Evolutionary conservation across 1,140 invertebrate genomes (phyloP).

Genomic region (Drosophila repletoides): DNA sequence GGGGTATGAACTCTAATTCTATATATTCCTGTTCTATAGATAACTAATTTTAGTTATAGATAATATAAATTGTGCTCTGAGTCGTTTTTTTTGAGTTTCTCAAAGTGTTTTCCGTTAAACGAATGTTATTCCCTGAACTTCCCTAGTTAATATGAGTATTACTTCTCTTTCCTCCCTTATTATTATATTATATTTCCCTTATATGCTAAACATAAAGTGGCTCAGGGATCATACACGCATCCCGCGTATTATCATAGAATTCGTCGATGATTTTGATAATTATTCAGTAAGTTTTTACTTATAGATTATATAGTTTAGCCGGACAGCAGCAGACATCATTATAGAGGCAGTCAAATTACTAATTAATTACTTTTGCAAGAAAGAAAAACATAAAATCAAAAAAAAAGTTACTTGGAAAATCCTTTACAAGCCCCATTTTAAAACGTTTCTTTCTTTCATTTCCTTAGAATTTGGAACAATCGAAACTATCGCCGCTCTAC

Average conservation of each 20-base stretch:
- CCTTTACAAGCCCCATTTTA: neutral
- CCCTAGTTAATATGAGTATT: neutral
- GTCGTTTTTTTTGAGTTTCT: slow-evolving; percentile 21
- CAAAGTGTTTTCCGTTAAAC: slow-evolving; percentile 34
- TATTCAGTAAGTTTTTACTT: slow-evolving; percentile 83
- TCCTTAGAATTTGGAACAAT: slow-evolving; percentile 85
- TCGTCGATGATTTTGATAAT: slow-evolving; percentile 85
- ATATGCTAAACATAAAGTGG: slow-evolving; percentile 83
- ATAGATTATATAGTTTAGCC: slow-evolving; percentile 15
- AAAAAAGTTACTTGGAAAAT: slow-evolving; percentile 3
- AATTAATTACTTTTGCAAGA: slow-evolving; percentile 33
- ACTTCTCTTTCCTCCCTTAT: slow-evolving; percentile 16
- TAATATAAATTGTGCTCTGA: slow-evolving; percentile 49
- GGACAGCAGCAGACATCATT: slow-evolving; percentile 44
- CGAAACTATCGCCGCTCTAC: slow-evolving; percentile 84
- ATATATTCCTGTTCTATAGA: slow-evolving; percentile 41
- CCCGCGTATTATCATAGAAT: slow-evolving; percentile 86
- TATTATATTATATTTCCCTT: slow-evolving; percentile 34
- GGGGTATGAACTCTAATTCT: slow-evolving; percentile 87
- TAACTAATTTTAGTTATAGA: slow-evolving; percentile 50
- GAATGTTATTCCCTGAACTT: slow-evolving; percentile 10
- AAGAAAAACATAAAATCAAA: slow-evolving; percentile 3
- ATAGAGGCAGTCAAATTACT: slow-evolving; percentile 60
- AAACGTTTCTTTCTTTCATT: neutral
- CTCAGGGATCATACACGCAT: slow-evolving; percentile 86